Conservation (phyloP, 2,797 vertebrate species). For the Discoglossus pictus region DNA sequence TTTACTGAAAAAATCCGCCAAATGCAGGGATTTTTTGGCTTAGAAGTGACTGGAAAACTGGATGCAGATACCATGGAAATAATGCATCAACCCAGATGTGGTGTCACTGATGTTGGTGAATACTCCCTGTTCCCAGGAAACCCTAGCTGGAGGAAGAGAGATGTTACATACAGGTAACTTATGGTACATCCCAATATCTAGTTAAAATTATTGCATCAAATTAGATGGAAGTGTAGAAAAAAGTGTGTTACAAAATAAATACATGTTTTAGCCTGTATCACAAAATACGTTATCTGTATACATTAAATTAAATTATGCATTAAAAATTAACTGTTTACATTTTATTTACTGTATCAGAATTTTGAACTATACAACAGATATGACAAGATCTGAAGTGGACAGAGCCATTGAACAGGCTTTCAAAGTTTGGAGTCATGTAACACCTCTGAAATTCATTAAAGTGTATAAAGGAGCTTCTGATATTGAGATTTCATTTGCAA, state of each 20-base stretch:
- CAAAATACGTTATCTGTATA: constrained; percentile 31
- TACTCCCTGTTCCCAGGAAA: constrained; percentile 66
- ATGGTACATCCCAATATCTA: too few species aligned
- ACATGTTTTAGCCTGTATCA: too few species aligned
- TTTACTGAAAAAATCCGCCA: constrained; percentile 72
- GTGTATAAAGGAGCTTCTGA: constrained; percentile 79
- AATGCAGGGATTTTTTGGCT: constrained; percentile 86
- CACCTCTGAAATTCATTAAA: constrained; percentile 79
- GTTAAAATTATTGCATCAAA: too few species aligned
- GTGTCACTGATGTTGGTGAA: constrained; percentile 76
- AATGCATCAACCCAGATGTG: constrained; percentile 89
- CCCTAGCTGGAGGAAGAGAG: constrained; percentile 72
- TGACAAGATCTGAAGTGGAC: constrained; percentile 79
- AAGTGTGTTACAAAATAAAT: too few species aligned
- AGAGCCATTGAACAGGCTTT: constrained; percentile 77
- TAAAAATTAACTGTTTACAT: not conserved
- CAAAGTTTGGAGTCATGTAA: constrained; percentile 85
- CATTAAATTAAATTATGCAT: not conserved
- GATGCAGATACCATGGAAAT: constrained; percentile 75
- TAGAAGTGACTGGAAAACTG: constrained; percentile 78
- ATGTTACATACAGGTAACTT: constrained; percentile 94
- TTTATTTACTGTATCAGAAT: constrained; percentile 68
- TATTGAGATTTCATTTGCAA: constrained; percentile 87
- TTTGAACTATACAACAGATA: constrained; percentile 86
- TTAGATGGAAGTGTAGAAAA: too few species aligned